Evolutionary conservation across 2,797 vertebrate species (phyloP).

Genomic region (Cryptoblepharus egeriae): DNA sequence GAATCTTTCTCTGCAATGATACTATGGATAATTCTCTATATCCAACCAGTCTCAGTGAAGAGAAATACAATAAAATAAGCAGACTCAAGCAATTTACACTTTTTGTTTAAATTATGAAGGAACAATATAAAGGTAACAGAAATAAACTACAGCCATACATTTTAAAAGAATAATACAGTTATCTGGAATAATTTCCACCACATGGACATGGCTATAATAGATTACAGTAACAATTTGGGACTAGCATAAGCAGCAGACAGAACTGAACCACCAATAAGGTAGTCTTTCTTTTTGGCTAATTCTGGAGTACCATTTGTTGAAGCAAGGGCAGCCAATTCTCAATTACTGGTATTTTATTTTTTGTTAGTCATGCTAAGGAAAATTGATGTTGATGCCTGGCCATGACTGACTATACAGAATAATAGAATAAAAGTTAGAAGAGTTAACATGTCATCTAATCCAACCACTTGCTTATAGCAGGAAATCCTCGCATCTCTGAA

Average conservation of each 20-base stretch:
- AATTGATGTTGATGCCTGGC: too few species aligned
- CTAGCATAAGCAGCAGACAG: neutral
- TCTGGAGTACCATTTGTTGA: too few species aligned
- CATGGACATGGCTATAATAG: neutral
- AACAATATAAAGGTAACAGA: neutral
- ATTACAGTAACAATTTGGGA: neutral
- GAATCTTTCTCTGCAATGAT: neutral
- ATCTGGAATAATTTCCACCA: neutral
- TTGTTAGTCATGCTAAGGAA: neutral
- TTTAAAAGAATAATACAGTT: neutral
- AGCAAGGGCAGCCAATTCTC: neutral
- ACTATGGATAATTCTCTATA: neutral
- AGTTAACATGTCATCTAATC: too few species aligned
- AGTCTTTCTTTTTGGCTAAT: neutral
- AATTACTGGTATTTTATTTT: neutral
- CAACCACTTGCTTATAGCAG: too few species aligned
- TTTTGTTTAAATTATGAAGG: neutral
- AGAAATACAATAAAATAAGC: too few species aligned
- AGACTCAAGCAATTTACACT: neutral
- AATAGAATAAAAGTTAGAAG: too few species aligned
- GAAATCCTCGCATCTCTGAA: too few species aligned
- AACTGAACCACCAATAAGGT: too few species aligned
- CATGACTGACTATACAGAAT: too few species aligned
- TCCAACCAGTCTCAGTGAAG: neutral
- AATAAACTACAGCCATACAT: neutral